These are phyloP conservation scores for Euura saliciscinereae DNA, from an alignment of 1,140 invertebrate species.

Conservation along the genomic window DNA sequence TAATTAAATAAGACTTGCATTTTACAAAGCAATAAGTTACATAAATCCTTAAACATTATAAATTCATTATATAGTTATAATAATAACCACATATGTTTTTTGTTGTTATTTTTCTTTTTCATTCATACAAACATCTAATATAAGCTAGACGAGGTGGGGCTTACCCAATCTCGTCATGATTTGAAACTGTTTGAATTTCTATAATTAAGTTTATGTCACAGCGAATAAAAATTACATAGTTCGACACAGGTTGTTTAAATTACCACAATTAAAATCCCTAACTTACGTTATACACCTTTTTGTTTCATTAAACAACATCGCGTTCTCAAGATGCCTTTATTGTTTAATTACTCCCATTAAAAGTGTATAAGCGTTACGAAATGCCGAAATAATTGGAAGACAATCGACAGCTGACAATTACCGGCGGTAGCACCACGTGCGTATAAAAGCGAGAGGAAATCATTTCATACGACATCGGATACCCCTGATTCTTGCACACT, in stretches of 20 bases:
- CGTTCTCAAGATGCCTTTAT: too few relatives aligned
- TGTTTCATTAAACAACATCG: too few relatives aligned
- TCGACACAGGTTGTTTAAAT: neutral
- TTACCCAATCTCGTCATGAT: neutral
- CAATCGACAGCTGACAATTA: neutral
- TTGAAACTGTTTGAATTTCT: neutral
- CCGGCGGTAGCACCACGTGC: neutral
- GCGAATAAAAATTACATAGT: neutral
- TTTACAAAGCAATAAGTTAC: conserved; percentile 64
- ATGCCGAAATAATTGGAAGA: conserved; percentile 1
- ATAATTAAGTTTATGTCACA: neutral
- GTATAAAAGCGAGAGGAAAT: neutral
- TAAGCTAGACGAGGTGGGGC: neutral
- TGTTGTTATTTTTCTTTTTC: neutral
- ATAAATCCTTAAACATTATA: conserved; percentile 22
- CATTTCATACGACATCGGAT: neutral
- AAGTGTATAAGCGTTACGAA: neutral
- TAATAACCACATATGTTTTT: neutral
- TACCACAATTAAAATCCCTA: neutral
- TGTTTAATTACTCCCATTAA: too few relatives aligned
- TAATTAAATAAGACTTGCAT: conserved; percentile 63
- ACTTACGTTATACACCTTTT: neutral
- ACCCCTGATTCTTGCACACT: neutral
- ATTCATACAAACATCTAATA: neutral
- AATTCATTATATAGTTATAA: neutral